A percentile compares a stretch with the other conserved stretches of the same genome.
Conservation (phyloP, 1,140 invertebrate genomes). For the Pararge aegeria region DNA sequence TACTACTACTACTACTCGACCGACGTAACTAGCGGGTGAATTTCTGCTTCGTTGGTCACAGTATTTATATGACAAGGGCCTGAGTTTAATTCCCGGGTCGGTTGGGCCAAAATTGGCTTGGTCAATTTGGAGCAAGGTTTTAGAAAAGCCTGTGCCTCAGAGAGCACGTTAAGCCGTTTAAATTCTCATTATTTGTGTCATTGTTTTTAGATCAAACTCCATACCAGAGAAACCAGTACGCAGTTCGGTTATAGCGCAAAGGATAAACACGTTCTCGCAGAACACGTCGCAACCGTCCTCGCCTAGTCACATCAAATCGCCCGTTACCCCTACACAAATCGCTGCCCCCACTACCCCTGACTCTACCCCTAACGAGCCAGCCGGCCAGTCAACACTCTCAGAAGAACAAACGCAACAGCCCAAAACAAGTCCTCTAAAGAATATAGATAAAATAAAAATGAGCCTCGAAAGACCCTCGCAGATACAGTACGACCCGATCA, state of each 20-base stretch:
- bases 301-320: slow-evolving; percentile 40
- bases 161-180: no score
- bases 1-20: no score
- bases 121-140: no score
- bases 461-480: slow-evolving; percentile 74
- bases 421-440: slow-evolving; percentile 73
- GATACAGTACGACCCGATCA: slow-evolving; percentile 75
- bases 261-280: slow-evolving; percentile 77
- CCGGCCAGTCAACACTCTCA: slow-evolving; percentile 4
- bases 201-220: slow-evolving; percentile 58
- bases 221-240: slow-evolving; percentile 83
- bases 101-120: no score
- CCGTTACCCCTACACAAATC: slow-evolving; percentile 20
- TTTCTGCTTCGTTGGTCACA: no score
- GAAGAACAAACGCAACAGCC: slow-evolving; percentile 41
- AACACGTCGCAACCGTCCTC: slow-evolving; percentile 43
- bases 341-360: slow-evolving; percentile 18
- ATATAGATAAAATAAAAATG: slow-evolving; percentile 77
- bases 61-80: no score
- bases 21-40: no score
- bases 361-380: neutral
- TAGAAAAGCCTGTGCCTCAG: no score
- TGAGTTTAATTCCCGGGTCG: no score
- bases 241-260: slow-evolving; percentile 81
- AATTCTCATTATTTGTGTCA: neutral